A percentile compares a stretch with the other conserved stretches of the same genome.
Evolutionary conservation across 2,113 vertebrate species (phyloP).

Genomic region (Pedetes capensis): DNA sequence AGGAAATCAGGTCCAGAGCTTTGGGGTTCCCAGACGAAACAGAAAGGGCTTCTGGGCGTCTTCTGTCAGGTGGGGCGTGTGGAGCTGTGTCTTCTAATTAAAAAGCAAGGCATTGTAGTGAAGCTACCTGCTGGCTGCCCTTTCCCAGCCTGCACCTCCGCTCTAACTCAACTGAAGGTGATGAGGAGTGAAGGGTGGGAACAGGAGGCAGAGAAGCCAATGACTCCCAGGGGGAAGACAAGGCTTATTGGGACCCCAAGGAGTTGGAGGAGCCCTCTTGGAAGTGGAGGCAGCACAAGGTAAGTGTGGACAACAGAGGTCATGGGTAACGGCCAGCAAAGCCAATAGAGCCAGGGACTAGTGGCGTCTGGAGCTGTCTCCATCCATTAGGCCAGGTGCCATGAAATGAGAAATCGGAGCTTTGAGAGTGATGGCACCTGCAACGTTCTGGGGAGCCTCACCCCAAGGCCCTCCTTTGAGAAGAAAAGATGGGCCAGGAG

Average conservation of each 20-base stretch:
- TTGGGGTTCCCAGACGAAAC: neutral
- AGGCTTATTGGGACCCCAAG: neutral
- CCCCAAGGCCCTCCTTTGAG: neutral
- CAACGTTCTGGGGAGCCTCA: rapidly evolving
- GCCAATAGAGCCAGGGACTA: neutral
- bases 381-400: neutral
- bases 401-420: neutral
- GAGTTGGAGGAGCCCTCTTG: neutral
- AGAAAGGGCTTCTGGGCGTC: neutral
- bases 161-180: neutral
- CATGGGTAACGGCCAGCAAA: rapidly evolving
- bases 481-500: neutral
- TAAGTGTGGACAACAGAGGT: neutral
- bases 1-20: neutral
- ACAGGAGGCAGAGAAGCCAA: neutral
- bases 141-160: neutral
- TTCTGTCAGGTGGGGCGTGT: rapidly evolving
- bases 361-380: neutral
- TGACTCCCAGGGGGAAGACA: neutral
- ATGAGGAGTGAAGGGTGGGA: neutral
- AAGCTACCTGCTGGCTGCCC: neutral
- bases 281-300: neutral
- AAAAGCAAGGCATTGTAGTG: neutral
- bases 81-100: neutral
- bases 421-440: neutral